Base-by-base conservation (phyloP, 2,113 vertebrate species). In the Dipodomys spectabilis region DNA sequence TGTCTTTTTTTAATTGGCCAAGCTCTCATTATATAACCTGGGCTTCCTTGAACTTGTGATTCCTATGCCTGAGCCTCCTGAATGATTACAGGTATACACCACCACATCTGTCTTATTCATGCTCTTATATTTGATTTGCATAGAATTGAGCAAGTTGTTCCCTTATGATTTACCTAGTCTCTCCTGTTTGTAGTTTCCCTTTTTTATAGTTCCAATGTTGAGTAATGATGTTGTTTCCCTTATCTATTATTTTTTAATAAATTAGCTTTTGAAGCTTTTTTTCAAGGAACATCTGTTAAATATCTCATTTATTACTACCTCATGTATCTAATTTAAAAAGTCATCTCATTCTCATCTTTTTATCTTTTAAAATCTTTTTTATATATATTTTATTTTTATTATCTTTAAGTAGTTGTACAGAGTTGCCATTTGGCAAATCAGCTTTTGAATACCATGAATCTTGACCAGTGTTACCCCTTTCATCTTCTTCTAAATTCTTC, bases 211-310 rank as follows among this genome's bases (percentile, higher is more conserved):
- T 93, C n/a, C 64, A 49, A 44, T 86, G 44, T 86, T 69, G 30
- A 77, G 35, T 45, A 92, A 44, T 79, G 7, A n/a, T 44, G 22
- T 77, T 87, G 81, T 77, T 49, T n/a, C 44, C 67, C 90, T 23
- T 69, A 39, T 68, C 71, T 69, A 39, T 69, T 75, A 62, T 27
- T 88, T 91, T 82, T 67, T 82, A 88, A 19, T 60, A 32, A 69
- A 19, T 92, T 68, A 39, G 28, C 27, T 92, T 86, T 49, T 86
- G 72, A 82, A 25, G 30, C 78, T 9, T 81, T 75, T 83, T 82
- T 92, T 72, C 32, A 85, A 77, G 74, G 39, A 39, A 39, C 39
- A 39, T n/a, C n/a, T 39, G 39, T 39, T 39, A 39, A 39, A 39
- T 39, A 39, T 39, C 39, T 39, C 39, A 39, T 39, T 39, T 39